Evolutionary conservation across 2,888 invertebrate species (phyloP), one percentile per base, ranked within the genome.

Genomic region (Xestia sexstrigata): DNA sequence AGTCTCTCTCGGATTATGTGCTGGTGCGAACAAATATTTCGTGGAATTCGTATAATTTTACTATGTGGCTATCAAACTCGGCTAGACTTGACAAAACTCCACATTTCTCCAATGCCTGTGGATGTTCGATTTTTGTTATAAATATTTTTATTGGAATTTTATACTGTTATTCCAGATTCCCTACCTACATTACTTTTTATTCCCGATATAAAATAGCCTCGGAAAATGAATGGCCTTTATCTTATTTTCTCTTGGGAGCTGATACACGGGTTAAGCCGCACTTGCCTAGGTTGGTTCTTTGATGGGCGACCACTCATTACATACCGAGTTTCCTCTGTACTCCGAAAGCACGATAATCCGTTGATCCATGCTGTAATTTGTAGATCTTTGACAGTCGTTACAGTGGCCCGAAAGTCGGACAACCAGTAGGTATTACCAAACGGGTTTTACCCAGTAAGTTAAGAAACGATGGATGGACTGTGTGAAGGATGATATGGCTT

Each of bases 21-120:
- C 4, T 26, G 35, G 30, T 2, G 4, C 17, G 11, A 70, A 23
- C 6, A 74, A 60, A n/a, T 26, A 45, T 55, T 47, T 55, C 42
- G 30, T n/a, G 39, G n/a, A 62, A 67, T 67, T 55, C n/a, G 17
- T 55, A 26, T 0, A 55, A 76, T 76, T 82, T 79, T 82, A 76
- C 49, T 42, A 76, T 9, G 9, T 63, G 35, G 65, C 49, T 74
- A 66, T 26, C 58, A 60, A 73, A 9, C 1, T 0, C 26, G 17
- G 5, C 17, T 45, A 77, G 13, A 35, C 23, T 66, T 42, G 23
- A 66, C 23, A 20, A 26, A 60, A 45, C 60, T 52, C 35, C 42
- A 81, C n/a, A 35, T 65, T 58, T 23, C 23, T 20, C 9, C 11
- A 65, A 9, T 23, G 42, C 6, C 15, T n/a, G 65, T n/a, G 58